Conservation (phyloP, 2,797 vertebrate genomes). For the Alauda arvensis region DNA sequence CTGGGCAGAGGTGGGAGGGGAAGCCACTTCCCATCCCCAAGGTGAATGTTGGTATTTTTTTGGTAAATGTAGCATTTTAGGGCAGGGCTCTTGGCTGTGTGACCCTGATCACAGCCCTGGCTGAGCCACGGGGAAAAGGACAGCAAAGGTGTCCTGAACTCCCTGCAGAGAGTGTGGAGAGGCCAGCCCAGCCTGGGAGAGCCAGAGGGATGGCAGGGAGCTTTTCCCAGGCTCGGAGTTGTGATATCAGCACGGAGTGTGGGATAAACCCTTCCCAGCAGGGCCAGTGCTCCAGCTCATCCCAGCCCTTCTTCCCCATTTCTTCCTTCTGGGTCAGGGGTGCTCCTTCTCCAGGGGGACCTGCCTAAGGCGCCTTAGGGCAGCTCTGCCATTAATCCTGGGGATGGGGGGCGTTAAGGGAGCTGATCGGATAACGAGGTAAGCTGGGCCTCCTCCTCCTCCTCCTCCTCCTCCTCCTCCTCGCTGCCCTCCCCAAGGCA, state of each 20-base stretch:
- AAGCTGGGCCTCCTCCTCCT: constrained; percentile 31
- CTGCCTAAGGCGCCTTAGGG: constrained; percentile 44
- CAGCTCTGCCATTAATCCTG: constrained; percentile 50
- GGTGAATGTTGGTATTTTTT: neutral
- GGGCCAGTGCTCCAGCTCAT: neutral
- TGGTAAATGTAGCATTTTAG: accelerated
- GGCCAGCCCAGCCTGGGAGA: neutral
- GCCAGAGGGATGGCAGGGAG: neutral
- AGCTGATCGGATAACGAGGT: constrained; percentile 51
- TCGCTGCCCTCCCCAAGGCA: neutral
- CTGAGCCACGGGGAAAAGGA: neutral
- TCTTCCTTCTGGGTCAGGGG: constrained; percentile 25
- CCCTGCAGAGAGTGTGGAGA: neutral
- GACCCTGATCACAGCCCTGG: neutral
- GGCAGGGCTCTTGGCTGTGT: neutral
- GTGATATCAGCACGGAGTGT: accelerated
- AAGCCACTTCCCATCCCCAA: neutral
- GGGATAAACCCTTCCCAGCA: neutral
- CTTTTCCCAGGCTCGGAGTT: neutral
- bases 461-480: neutral
- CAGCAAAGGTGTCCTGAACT: neutral
- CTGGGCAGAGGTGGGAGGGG: neutral
- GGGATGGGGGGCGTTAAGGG: constrained; percentile 40
- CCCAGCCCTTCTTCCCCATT: neutral
- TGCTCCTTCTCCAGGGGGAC: neutral